phyloP scores from a whole-genome alignment of 2,113 vertebrate genomes.

The Cephalopholis sonnerati region DNA sequence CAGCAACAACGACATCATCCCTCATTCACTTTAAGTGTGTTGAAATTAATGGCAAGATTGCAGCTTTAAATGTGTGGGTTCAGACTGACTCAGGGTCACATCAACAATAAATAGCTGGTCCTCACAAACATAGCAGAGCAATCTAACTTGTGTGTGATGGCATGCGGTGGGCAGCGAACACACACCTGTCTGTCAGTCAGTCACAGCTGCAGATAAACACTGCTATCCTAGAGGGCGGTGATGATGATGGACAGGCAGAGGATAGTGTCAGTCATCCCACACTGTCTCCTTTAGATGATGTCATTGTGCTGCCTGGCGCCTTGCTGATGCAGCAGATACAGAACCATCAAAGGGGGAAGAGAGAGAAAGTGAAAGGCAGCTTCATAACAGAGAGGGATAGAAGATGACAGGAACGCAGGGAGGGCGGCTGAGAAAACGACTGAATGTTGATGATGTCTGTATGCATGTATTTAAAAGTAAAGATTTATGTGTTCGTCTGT shows the following conservation, averaged over 20 bases:
- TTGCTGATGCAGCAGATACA: constrained; percentile 54
- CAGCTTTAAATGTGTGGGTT: not conserved
- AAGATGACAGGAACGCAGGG: not conserved
- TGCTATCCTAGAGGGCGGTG: constrained; percentile 43
- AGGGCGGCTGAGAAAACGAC: not conserved
- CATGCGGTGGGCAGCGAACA: constrained; percentile 15
- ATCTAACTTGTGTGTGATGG: not conserved
- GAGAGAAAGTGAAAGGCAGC: not conserved
- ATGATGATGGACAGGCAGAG: constrained; percentile 62
- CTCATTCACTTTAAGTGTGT: not conserved
- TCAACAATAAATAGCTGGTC: not conserved
- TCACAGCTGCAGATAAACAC: constrained; percentile 57
- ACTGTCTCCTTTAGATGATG: constrained; percentile 58
- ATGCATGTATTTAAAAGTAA: not conserved
- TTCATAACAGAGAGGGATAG: not conserved
- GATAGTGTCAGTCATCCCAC: constrained; percentile 68
- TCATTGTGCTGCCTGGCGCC: constrained; percentile 49
- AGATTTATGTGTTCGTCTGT: not conserved
- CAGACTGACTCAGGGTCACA: not conserved
- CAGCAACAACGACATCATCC: not conserved
- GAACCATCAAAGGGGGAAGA: constrained; percentile 8
- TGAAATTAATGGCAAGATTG: not conserved
- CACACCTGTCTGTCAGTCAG: constrained; percentile 42
- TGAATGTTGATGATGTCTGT: not conserved
- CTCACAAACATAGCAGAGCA: not conserved